Base-by-base conservation (phyloP, 2,797 vertebrate species). In the Epinephelus awoara region DNA sequence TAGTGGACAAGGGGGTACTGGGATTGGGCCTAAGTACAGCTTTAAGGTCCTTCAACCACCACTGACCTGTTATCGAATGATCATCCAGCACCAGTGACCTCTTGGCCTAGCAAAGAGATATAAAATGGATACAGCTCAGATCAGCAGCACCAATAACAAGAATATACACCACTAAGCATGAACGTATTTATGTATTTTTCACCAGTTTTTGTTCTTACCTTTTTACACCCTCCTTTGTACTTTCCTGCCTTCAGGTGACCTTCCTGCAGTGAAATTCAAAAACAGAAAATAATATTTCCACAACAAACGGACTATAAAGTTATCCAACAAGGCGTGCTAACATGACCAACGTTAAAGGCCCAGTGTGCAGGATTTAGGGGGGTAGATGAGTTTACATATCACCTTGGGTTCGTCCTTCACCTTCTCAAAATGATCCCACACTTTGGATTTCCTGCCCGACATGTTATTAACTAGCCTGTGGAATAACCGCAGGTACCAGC, bases 211-310 rank as follows among this genome's bases (percentile, higher is more conserved):
- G 0, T 44, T 76, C 8, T 76, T 66, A 93, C 91, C 57, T 21
- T 75, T 77, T 44, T 64, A 18, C 1, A 0, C 6, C 3, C 0
- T 40, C 9, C 0, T 55, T 13, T 86, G 67, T 66, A 84, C 0
- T 0, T 0, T 1, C 0, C n/a, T 15, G 42, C 18, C 64, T 74
- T 67, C 64, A 95, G 77, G 23, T 92, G 89, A n/a, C 89, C 90
- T 0, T 69, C 84, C 93, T 94, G 76, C 18, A 57, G 23, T 13
- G 6, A 62, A 75, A 55, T n/a, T 0, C 1, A n/a, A 58, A 67
- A 34, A 8, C 34, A 34, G 34, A 50, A 18, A 13, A 49, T 19
- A 51, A 0, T 6, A 56, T 18, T 27, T 34, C 21, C 2, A 63
- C 17, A 51, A 56, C 6, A 21, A 62, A 64, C 5, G 19, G 1